phyloP scores from a whole-genome alignment of 1,140 invertebrate genomes.

The Saccostrea echinata region DNA sequence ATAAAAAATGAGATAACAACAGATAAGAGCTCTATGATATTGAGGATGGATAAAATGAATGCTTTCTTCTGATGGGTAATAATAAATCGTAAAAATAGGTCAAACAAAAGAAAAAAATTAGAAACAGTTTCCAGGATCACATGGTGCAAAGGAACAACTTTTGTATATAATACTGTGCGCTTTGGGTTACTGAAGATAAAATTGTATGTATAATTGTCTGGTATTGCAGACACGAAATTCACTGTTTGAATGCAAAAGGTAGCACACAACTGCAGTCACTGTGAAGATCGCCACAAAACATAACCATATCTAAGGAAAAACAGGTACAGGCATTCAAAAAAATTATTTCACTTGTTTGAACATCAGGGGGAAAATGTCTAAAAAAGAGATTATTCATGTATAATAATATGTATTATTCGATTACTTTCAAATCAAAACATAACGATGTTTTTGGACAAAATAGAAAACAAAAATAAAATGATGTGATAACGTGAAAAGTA shows the following conservation, averaged over 20 bases:
- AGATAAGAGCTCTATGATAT: not conserved
- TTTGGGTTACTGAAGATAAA: not conserved
- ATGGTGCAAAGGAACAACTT: no score
- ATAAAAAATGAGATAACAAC: not conserved
- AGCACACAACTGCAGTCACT: not conserved
- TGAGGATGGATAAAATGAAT: not conserved
- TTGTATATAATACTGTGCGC: not conserved
- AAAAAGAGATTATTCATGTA: no score
- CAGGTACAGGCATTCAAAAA: no score
- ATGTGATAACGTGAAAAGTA: no score
- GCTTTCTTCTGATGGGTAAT: not conserved
- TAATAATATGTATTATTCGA: no score
- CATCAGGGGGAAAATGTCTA: no score
- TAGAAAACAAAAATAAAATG: no score
- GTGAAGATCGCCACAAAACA: not conserved
- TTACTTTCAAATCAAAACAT: no score
- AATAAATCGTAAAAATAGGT: not conserved
- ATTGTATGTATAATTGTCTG: not conserved
- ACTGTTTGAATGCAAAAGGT: not conserved
- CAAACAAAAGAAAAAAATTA: slow-evolving; percentile 5
- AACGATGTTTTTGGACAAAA: no score
- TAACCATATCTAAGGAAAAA: not conserved
- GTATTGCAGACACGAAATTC: not conserved
- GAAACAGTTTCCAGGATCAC: not conserved
- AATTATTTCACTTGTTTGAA: no score